These are phyloP conservation scores for Phalacrocorax brasilianus DNA, from an alignment of 2,113 vertebrate species.

Conservation along the genomic window DNA sequence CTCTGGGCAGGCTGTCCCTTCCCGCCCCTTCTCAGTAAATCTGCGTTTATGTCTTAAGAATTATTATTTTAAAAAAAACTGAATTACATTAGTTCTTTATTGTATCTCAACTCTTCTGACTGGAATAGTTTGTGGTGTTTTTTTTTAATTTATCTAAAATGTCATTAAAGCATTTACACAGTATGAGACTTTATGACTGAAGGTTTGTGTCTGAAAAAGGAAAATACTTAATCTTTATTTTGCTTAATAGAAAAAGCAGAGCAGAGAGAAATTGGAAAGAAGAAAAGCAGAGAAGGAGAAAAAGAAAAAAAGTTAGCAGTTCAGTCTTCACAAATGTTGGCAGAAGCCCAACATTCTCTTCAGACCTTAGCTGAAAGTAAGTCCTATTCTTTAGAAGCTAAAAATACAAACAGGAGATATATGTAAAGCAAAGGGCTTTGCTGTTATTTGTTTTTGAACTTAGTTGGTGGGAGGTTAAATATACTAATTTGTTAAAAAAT, in stretches of 20 bases:
- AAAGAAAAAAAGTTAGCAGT: constrained; percentile 64
- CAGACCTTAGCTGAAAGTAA: constrained; percentile 71
- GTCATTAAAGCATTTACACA: neutral
- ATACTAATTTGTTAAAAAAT: neutral
- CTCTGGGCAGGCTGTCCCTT: no score
- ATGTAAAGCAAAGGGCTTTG: neutral
- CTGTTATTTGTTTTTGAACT: neutral
- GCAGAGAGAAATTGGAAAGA: constrained; percentile 72
- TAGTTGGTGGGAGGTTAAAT: neutral
- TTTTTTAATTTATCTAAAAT: neutral
- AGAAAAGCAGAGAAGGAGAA: constrained; percentile 72
- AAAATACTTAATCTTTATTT: constrained; percentile 24
- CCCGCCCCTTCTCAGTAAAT: neutral
- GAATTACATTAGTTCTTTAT: neutral
- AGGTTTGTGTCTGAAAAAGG: neutral
- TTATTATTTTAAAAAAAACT: neutral
- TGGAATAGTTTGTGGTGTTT: neutral
- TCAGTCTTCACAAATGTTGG: constrained; percentile 41
- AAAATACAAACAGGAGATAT: neutral
- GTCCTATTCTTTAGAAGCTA: constrained; percentile 7
- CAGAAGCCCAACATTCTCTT: constrained; percentile 42
- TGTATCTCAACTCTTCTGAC: neutral
- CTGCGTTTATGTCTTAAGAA: neutral
- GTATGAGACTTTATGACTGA: neutral
- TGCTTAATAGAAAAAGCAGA: constrained; percentile 67